Evolutionary conservation across 2,113 vertebrate species (phyloP), one percentile per base, ranked within the genome.

Genomic region (Poeciliopsis turrubarensis): DNA sequence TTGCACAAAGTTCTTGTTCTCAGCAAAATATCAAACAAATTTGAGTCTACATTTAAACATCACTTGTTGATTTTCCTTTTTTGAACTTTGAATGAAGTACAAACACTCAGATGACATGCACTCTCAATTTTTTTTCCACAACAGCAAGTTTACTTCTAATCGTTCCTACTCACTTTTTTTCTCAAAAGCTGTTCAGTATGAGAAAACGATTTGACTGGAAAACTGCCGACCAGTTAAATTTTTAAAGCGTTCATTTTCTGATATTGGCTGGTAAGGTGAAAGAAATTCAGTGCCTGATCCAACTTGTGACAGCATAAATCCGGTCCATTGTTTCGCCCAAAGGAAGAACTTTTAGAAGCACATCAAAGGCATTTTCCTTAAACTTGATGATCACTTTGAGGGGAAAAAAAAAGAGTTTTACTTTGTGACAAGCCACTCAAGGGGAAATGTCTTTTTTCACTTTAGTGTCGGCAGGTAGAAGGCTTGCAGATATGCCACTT

Each of bases 361-460:
- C 64, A 77, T 80, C 70, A 64, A 80, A 81, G 72, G 71, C 75
- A 27, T 76, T 37, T 72, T 63, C 62, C 68, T 73, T 44, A 77
- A 77, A 86, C 67, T 65, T 44, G 6, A 60, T 41, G 39, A 41
- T 41, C 39, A 41, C 39, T 41, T 41, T 41, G 39, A 41, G 14
- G 1, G 2, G 0, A 61, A 32, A 75, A 12, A 7, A n/a, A 39
- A 75, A 75, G 68, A 47, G 72, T 67, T 74, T 80, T 72, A 79
- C 67, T 62, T 68, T 69, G 85, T 77, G 77, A 79, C 75, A 75
- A 87, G 85, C 71, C 77, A 82, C 41, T 44, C 83, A 83, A 80
- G 82, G 72, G 80, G 83, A 91, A 90, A 89, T 85, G 82, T 84
- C 80, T 80, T 85, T 85, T 85, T 80, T 91, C 84, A 78, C 80